These are phyloP conservation scores for Trissoscelio sp. DNA, from an alignment of 2,888 invertebrate genomes.

Conservation along the genomic window DNA sequence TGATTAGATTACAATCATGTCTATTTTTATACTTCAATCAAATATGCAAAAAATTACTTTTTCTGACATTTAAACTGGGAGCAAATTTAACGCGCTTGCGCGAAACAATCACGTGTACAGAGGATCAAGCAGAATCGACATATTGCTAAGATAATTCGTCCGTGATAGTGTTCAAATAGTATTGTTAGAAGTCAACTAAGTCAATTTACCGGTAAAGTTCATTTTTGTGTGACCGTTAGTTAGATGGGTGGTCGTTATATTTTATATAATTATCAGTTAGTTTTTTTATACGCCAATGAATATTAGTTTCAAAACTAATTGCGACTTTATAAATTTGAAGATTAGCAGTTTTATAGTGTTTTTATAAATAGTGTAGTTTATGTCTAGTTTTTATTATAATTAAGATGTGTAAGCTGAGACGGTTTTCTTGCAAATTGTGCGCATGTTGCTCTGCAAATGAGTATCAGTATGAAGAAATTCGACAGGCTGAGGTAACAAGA, in stretches of 20 bases:
- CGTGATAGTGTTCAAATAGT: not conserved
- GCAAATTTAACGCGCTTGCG: not conserved
- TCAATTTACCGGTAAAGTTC: not conserved
- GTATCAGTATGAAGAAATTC: no score
- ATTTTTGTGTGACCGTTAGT: not conserved
- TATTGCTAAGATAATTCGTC: not conserved
- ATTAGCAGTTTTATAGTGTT: no score
- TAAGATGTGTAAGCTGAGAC: no score
- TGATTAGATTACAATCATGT: no score
- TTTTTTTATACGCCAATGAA: not conserved
- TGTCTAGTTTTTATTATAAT: no score
- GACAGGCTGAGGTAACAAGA: not conserved
- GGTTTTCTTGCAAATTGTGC: no score
- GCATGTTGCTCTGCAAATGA: no score
- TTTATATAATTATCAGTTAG: not conserved
- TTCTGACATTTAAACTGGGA: no score
- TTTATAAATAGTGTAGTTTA: not conserved
- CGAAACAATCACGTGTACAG: not conserved
- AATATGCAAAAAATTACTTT: no score
- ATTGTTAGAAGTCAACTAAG: not conserved
- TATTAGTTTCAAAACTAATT: not conserved
- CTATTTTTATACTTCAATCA: no score
- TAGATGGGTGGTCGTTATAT: not conserved
- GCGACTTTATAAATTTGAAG: not conserved
- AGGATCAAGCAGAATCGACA: no score